Conservation (phyloP, 1,140 invertebrate species). For the Agrilus planipennis region DNA sequence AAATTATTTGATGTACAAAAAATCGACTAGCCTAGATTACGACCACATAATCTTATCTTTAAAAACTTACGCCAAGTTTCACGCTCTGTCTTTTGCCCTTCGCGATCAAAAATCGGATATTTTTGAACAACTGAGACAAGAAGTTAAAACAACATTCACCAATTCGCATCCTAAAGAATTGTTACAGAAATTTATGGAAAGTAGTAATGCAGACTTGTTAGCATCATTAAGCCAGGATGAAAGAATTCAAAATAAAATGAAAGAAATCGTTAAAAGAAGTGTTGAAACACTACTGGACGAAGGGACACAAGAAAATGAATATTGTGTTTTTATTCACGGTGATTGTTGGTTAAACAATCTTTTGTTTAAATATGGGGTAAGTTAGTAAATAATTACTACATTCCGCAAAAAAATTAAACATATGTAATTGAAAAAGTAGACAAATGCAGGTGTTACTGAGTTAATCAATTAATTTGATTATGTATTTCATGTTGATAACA, state of each 20-base stretch:
- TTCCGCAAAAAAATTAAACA: neutral
- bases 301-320: too few relatives aligned
- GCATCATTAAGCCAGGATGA: neutral
- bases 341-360: slow-evolving; percentile 46
- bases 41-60: slow-evolving; percentile 36
- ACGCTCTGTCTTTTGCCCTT: slow-evolving; percentile 40
- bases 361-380: slow-evolving; percentile 35
- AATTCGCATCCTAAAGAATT: too few relatives aligned
- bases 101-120: slow-evolving; percentile 30
- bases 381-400: too few relatives aligned
- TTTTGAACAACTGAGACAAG: slow-evolving; percentile 14
- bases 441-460: too few relatives aligned
- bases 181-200: neutral
- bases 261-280: slow-evolving; percentile 5
- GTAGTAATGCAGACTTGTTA: neutral
- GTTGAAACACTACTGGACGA: slow-evolving; percentile 15
- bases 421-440: too few relatives aligned
- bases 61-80: slow-evolving; percentile 39
- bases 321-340: slow-evolving; percentile 42
- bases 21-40: slow-evolving; percentile 32
- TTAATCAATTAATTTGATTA: too few relatives aligned
- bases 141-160: neutral
- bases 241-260: slow-evolving; percentile 6
- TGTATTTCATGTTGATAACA: too few relatives aligned
- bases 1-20: slow-evolving; percentile 36